Evolutionary conservation across 2,113 vertebrate species (phyloP), one percentile per base, ranked within the genome.

Genomic region (Poicephalus meyeri): DNA sequence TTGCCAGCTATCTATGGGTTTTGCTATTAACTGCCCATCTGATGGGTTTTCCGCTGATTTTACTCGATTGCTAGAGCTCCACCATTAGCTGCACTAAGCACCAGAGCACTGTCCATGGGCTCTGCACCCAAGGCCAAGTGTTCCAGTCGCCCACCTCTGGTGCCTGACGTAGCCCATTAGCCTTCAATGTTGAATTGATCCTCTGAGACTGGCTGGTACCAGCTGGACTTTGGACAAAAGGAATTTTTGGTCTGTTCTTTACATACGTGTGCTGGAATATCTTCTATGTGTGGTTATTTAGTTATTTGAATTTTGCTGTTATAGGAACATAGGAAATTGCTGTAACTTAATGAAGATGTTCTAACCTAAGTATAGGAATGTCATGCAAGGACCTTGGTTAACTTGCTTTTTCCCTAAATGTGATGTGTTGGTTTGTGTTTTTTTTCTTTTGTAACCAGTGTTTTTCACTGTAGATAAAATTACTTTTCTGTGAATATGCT

Each of bases 41-140:
- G 89, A 88, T 88, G 47, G 78, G 55, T 35, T 90, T 96, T 82
- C 93, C 80, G 73, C 88, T 95, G 93, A 25, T 85, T 84, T 78
- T 60, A 31, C 46, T 94, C 4, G 18, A 64, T 91, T 76, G 69
- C 88, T 89, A 42, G 79, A 91, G 91, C 72, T 92, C 44, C 44
- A 25, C 17, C 65, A 50, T 89, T 60, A 86, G 77, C 53, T 10
- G 55, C 89, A 13, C 12, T 52, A 58, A 91, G 21, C 24, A 16
- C 69, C 41, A 66, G 79, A 94, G 86, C 46, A 29, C 33, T 70
- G 83, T 70, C 73, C 52, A 4, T 55, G 79, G 81, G 58, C 81
- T 91, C 73, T 35, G 56, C 4, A 7, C 7, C 0, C 31, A 74
- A 95, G 70, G 39, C 56, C 55, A 44, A 72, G 77, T 80, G 80